Percentiles rank a stretch among this genome's conserved stretches.
phyloP scores from a whole-genome alignment of 2,113 vertebrate species.

The Tupaia tana region DNA sequence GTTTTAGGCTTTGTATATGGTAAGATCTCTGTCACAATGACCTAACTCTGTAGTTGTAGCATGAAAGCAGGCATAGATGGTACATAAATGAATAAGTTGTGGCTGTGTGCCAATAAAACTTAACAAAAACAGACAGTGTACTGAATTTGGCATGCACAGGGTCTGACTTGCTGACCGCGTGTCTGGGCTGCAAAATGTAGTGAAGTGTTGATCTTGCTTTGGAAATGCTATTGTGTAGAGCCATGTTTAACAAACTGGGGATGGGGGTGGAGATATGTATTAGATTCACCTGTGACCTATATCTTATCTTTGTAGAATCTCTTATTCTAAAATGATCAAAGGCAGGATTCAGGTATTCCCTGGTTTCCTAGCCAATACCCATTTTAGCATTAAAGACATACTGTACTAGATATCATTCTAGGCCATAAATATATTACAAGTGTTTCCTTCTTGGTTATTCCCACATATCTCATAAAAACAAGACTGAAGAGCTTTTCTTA shows the following conservation, averaged over 20 bases:
- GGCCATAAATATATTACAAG: not conserved
- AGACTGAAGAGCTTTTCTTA: not conserved
- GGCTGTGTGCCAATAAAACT: constrained; percentile 46
- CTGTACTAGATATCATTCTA: not conserved
- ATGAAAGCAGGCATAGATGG: constrained; percentile 35
- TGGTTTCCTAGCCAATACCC: not conserved
- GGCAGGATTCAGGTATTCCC: not conserved
- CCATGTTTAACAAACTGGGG: constrained; percentile 18
- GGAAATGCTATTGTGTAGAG: constrained; percentile 17
- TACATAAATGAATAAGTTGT: constrained; percentile 43
- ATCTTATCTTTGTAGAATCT: constrained; percentile 26
- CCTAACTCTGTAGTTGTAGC: not conserved
- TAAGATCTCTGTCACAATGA: constrained; percentile 25
- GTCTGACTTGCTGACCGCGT: constrained; percentile 44
- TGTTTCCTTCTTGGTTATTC: not conserved
- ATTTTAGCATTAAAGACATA: constrained; percentile 32
- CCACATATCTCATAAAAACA: not conserved
- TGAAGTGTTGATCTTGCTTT: constrained; percentile 19
- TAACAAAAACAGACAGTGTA: constrained; percentile 43
- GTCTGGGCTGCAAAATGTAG: constrained; percentile 48
- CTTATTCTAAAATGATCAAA: constrained; percentile 41
- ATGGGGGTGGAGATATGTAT: not conserved
- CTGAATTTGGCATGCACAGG: not conserved
- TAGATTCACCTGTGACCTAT: not conserved
- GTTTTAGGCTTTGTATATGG: constrained; percentile 1